Percentiles rank a stretch among this genome's conserved stretches.
These are phyloP conservation scores for Ariopsis seemanni DNA, from an alignment of 2,113 vertebrate species.

Conservation along the genomic window DNA sequence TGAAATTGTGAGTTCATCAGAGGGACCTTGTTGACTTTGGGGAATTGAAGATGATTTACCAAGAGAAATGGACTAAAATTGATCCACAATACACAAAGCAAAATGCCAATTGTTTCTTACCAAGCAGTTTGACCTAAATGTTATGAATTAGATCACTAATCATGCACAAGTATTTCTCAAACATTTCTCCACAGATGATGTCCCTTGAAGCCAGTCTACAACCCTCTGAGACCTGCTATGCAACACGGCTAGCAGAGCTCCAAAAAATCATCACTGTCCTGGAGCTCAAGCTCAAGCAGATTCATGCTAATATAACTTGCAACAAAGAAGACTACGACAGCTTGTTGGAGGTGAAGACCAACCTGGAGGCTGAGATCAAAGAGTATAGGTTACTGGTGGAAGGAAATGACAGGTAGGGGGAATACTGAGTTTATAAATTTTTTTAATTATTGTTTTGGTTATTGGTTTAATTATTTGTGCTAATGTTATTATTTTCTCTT, in stretches of 20 bases:
- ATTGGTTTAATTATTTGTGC: not conserved
- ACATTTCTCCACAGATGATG: slow-evolving; percentile 70
- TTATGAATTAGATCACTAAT: no score
- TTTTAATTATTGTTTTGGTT: not conserved
- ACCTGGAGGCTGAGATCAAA: slow-evolving; percentile 85
- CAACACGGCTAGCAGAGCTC: slow-evolving; percentile 72
- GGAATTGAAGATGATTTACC: not conserved
- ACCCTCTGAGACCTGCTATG: slow-evolving; percentile 78
- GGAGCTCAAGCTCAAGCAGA: slow-evolving; percentile 76
- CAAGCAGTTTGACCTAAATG: not conserved
- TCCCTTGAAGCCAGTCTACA: slow-evolving; percentile 76
- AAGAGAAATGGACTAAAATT: not conserved
- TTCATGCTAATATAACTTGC: slow-evolving; percentile 74
- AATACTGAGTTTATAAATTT: not conserved
- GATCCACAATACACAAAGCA: not conserved
- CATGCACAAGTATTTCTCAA: not conserved
- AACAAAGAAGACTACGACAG: slow-evolving; percentile 82
- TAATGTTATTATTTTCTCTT: not conserved
- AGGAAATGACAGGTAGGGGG: slow-evolving; percentile 72
- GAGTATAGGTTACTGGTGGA: slow-evolving; percentile 86
- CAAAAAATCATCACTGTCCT: slow-evolving; percentile 76
- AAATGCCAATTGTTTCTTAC: not conserved
- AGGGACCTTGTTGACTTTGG: not conserved
- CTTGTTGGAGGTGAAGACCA: slow-evolving; percentile 85
- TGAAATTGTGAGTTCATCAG: not conserved